Conservation (phyloP, 2,888 invertebrate species). For the Platypus cylindrus region DNA sequence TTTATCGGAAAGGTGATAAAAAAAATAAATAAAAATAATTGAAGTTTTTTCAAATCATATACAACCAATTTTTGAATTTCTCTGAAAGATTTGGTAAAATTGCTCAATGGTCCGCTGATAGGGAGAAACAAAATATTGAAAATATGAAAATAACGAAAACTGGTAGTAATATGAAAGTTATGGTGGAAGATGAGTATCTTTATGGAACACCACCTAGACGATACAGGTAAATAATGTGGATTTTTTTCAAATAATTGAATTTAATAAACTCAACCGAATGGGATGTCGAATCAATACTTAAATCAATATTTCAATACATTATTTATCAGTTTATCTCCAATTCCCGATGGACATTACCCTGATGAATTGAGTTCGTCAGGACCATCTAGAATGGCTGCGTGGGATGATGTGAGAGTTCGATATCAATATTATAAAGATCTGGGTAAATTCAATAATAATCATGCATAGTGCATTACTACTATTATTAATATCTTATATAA, state of each 20-base stretch:
- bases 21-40: neutral
- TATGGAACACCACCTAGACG: slow-evolving; percentile 44
- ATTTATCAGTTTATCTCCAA: slow-evolving; percentile 43
- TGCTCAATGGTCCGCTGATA: slow-evolving; percentile 80
- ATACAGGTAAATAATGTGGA: slow-evolving; percentile 20
- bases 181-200: slow-evolving; percentile 47
- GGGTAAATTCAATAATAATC: slow-evolving; percentile 34
- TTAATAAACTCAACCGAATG: too few species aligned
- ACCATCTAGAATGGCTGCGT: slow-evolving; percentile 57
- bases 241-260: too few species aligned
- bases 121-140: slow-evolving; percentile 62
- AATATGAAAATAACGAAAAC: slow-evolving; percentile 78
- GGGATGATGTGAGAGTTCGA: slow-evolving; percentile 80
- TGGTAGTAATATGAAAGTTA: slow-evolving; percentile 61
- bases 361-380: slow-evolving; percentile 63
- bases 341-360: slow-evolving; percentile 65
- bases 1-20: slow-evolving; percentile 48
- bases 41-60: neutral
- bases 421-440: slow-evolving; percentile 83
- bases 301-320: slow-evolving; percentile 3
- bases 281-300: too few species aligned
- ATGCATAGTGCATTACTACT: too few species aligned
- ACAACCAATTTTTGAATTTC: neutral
- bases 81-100: slow-evolving; percentile 66
- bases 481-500: too few species aligned